A percentile compares a stretch with the other conserved stretches of the same genome.
These are phyloP conservation scores for Paracanthobrama guichenoti DNA, from an alignment of 2,113 vertebrate species.

Conservation along the genomic window DNA sequence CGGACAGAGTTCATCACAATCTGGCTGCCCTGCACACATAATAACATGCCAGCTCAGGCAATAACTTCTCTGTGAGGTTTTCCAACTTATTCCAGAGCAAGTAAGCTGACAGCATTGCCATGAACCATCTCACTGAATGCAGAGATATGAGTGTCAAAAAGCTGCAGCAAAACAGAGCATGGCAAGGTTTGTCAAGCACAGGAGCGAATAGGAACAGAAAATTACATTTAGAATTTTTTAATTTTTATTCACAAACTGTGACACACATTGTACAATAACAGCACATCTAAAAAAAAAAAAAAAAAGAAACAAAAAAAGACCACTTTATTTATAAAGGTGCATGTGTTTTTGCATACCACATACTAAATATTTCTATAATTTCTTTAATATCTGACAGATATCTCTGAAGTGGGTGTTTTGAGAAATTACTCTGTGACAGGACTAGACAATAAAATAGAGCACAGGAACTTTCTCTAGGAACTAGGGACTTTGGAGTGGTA, in stretches of 20 bases:
- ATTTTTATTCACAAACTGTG: background rate
- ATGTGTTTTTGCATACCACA: too few relatives aligned
- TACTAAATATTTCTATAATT: too few relatives aligned
- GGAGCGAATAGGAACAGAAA: background rate
- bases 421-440: too few relatives aligned
- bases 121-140: background rate
- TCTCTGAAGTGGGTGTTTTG: too few relatives aligned
- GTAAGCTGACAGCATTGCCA: background rate
- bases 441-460: too few relatives aligned
- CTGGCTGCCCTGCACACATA: background rate
- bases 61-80: background rate
- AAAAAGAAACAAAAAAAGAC: background rate
- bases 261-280: background rate
- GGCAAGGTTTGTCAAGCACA: background rate
- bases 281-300: background rate
- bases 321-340: too few relatives aligned
- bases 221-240: background rate
- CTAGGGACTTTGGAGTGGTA: too few relatives aligned
- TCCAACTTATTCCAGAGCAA: background rate
- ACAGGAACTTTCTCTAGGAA: too few relatives aligned
- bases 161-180: constrained; percentile 14
- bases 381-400: too few relatives aligned
- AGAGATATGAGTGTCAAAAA: constrained; percentile 3
- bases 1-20: background rate
- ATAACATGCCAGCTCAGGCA: background rate